Evolutionary conservation across 2,113 vertebrate genomes (phyloP), one percentile per base, ranked within the genome.

Genomic region (Sylvia atricapilla): DNA sequence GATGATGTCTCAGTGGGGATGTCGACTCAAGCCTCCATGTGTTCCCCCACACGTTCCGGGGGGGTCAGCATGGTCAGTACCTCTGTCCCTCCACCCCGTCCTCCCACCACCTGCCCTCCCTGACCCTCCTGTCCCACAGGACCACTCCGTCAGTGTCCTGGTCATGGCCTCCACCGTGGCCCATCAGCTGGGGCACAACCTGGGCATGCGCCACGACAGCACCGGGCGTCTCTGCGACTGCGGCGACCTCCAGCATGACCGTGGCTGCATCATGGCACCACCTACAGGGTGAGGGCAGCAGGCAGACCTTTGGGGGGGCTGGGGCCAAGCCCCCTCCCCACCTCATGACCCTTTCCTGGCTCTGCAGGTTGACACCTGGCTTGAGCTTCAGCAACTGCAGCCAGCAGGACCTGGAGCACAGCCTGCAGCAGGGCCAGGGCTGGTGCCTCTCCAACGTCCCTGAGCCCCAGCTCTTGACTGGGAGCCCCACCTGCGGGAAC

Each of bases 351-450:
- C 16, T 21, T 39, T 23, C 23, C 25, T 2, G n/a, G 11, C n/a
- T 46, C 58, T 11, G 4, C 95, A 99, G 99, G 96, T 98, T 99
- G 93, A 98, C 99, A 37, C 99, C 99, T 0, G 99, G 99, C 5
- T 97, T 99, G 97, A 98, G 98, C 95, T 99, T 99, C 98, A 99
- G 99, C 98, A 99, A 98, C 98, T 99, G 99, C 97, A 99, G 99
- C 89, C 89, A 52, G 7, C 90, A 74, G 43, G 99, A 99, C 30
- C 98, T 99, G 95, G 98, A 98, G 13, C 90, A 82, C 77, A 98
- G 98, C 90, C 98, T 99, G 82, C 96, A 94, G 20, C 97, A 92
- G 2, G 98, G 98, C 0, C 98, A 78, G 18, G 98, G 98, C 7
- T 98, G 98, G 98, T 99, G 99, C 92, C 98, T 99, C 68, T 98